Conservation (phyloP, 2,888 invertebrate genomes). For the Boloria selene region DNA sequence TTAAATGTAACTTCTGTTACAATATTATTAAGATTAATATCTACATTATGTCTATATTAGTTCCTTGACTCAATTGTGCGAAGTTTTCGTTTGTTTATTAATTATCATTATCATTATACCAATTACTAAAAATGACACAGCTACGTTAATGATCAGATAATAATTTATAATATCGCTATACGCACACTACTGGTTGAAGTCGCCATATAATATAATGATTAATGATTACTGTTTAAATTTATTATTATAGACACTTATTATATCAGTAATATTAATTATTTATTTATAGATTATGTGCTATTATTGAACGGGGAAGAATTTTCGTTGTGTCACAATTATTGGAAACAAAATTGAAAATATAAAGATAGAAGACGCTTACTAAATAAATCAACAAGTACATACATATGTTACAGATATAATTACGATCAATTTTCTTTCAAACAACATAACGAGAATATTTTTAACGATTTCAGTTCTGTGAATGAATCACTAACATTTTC, state of each 20-base stretch:
- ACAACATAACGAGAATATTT: constrained; percentile 79
- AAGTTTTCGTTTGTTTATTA: constrained; percentile 70
- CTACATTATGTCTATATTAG: constrained; percentile 69
- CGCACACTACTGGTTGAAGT: constrained; percentile 61
- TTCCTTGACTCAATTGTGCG: constrained; percentile 79
- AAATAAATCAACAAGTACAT: constrained; percentile 77
- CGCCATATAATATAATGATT: constrained; percentile 56
- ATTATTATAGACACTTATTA: constrained; percentile 78
- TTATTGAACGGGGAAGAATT: constrained; percentile 50
- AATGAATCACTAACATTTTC: constrained; percentile 78
- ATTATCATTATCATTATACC: constrained; percentile 55
- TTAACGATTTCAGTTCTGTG: constrained; percentile 82
- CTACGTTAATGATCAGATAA: constrained; percentile 69
- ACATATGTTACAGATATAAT: constrained; percentile 72
- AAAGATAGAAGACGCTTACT: constrained; percentile 69
- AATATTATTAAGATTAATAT: constrained; percentile 56
- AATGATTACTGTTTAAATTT: constrained; percentile 53
- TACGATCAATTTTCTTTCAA: constrained; percentile 65
- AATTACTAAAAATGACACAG: constrained; percentile 64
- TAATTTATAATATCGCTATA: constrained; percentile 49
- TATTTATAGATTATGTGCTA: constrained; percentile 60
- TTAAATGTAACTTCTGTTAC: constrained; percentile 54
- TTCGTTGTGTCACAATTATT: constrained; percentile 71
- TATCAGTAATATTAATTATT: constrained; percentile 52
- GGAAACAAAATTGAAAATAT: constrained; percentile 42